phyloP scores from a whole-genome alignment of 37 sponge, comb jelly and placozoan species.

The Tethya wilhelma region DNA sequence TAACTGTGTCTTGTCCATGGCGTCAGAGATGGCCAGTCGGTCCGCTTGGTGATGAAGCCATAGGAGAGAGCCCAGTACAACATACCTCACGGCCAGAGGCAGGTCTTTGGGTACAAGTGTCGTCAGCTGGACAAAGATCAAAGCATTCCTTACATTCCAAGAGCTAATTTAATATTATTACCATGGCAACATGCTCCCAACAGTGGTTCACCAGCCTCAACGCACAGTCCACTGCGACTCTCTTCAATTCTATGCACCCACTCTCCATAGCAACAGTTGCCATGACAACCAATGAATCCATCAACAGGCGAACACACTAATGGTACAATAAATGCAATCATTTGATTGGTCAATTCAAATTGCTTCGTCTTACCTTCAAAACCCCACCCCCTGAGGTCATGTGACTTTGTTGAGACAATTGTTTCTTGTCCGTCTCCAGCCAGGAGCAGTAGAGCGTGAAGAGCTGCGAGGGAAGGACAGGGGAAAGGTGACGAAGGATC shows the following conservation, averaged over 20 bases:
- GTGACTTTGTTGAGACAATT: no score
- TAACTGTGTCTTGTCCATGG: no score
- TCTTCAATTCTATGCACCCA: not conserved
- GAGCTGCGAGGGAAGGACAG: no score
- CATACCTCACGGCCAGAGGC: not conserved
- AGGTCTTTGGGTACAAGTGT: not conserved
- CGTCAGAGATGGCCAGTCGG: no score
- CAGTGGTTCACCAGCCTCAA: slow-evolving; percentile 17
- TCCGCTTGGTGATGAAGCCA: not conserved
- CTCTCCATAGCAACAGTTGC: slow-evolving; percentile 15
- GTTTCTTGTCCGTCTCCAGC: no score
- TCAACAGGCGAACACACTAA: slow-evolving; percentile 7
- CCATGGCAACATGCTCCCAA: slow-evolving; percentile 2
- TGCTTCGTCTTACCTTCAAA: not conserved
- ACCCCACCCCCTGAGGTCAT: not conserved
- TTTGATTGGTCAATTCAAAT: not conserved
- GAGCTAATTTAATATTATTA: not conserved
- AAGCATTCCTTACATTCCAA: not conserved
- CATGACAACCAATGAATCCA: not conserved
- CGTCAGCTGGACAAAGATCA: not conserved
- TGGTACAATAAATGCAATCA: not conserved
- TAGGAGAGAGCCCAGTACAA: not conserved
- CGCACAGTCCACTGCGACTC: not conserved
- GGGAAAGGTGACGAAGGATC: no score
- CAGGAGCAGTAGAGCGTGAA: no score